phyloP scores from a whole-genome alignment of 2,113 vertebrate genomes.

The Murina feae region DNA sequence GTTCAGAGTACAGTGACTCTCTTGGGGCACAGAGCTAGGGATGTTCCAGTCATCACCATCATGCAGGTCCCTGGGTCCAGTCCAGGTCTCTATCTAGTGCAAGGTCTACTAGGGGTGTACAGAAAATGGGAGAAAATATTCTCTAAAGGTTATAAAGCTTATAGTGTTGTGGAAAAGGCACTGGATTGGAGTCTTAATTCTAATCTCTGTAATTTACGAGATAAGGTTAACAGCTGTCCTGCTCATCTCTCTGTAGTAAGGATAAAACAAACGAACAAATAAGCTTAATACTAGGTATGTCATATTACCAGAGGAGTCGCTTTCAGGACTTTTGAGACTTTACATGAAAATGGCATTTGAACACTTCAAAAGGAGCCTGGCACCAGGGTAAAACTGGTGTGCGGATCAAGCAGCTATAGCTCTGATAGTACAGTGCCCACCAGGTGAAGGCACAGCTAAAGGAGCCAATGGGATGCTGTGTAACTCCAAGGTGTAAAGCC shows the following conservation, averaged over 20 bases:
- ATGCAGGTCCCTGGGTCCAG: not conserved
- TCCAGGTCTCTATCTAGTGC: not conserved
- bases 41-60: accelerated
- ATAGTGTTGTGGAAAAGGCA: not conserved
- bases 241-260: not conserved
- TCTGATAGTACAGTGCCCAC: not conserved
- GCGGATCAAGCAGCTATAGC: not conserved
- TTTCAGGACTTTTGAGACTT: not conserved
- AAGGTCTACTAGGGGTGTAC: accelerated
- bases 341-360: not conserved
- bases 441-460: not conserved
- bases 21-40: not conserved
- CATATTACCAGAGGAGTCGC: not conserved
- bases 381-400: not conserved
- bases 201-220: not conserved
- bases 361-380: not conserved
- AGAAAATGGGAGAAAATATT: not conserved
- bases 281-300: not conserved
- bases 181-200: not conserved
- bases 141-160: not conserved
- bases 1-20: not conserved
- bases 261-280: not conserved
- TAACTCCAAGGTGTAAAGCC: not conserved
- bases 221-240: not conserved
- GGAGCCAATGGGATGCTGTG: accelerated